Percentiles rank a stretch among this genome's conserved stretches.
phyloP scores from a whole-genome alignment of 1,140 invertebrate genomes.

The Hyles vespertilio region DNA sequence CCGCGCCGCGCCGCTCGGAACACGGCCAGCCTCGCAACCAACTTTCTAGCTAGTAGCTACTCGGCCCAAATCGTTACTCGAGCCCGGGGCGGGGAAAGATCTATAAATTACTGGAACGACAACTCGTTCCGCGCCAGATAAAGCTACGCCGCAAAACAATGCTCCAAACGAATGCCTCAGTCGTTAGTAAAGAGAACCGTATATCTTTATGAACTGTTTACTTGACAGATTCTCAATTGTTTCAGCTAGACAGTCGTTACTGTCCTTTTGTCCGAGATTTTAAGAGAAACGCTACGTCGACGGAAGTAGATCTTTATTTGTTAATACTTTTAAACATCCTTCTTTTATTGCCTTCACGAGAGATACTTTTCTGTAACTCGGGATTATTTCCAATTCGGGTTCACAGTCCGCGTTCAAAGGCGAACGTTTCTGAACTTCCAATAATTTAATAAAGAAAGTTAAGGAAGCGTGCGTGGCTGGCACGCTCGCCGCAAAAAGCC shows the following conservation, averaged over 20 bases:
- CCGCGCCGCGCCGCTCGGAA: not conserved
- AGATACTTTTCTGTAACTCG: constrained; percentile 47
- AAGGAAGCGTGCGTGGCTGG: constrained; percentile 69
- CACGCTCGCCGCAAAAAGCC: constrained; percentile 71
- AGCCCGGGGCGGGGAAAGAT: constrained; percentile 62
- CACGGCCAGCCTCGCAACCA: constrained; percentile 28
- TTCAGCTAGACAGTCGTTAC: constrained; percentile 22
- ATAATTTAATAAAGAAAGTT: constrained; percentile 76
- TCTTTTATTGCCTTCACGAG: constrained; percentile 25
- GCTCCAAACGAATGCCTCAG: constrained; percentile 57
- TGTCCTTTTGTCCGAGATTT: constrained; percentile 26
- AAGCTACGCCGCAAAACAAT: constrained; percentile 71
- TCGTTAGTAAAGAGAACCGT: constrained; percentile 53
- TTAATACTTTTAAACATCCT: constrained; percentile 11
- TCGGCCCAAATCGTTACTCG: constrained; percentile 50
- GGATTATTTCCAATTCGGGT: constrained; percentile 60
- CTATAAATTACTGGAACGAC: constrained; percentile 72
- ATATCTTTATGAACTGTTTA: constrained; percentile 64
- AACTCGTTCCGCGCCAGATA: constrained; percentile 70
- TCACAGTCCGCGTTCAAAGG: constrained; percentile 59
- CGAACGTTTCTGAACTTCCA: constrained; percentile 70
- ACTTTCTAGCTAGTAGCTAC: constrained; percentile 41
- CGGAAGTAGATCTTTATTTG: constrained; percentile 14
- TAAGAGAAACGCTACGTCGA: constrained; percentile 8
- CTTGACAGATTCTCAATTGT: constrained; percentile 34